These are phyloP conservation scores for Cyphomyrus plagiostoma DNA, from an alignment of 2,113 vertebrate species.

Conservation along the genomic window DNA sequence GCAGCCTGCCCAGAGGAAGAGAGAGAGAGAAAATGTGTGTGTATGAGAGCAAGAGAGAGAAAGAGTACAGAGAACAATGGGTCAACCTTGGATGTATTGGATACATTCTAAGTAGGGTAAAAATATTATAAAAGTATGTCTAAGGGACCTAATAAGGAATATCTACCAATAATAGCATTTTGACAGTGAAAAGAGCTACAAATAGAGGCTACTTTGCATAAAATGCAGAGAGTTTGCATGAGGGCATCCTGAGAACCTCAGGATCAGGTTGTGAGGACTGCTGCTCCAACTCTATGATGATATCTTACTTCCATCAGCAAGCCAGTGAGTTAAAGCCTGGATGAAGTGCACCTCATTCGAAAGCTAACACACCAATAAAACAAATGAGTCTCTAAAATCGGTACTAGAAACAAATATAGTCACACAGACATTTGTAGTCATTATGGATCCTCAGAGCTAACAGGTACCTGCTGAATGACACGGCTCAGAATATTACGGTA, in stretches of 20 bases:
- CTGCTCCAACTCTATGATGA: not conserved
- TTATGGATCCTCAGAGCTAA: not conserved
- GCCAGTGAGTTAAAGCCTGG: not conserved
- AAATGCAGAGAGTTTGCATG: not conserved
- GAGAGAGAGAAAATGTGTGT: not conserved
- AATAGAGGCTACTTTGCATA: not conserved
- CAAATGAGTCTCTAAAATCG: not conserved
- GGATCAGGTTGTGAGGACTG: not conserved
- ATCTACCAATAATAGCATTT: not conserved
- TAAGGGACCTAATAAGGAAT: not conserved
- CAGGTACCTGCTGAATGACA: not conserved
- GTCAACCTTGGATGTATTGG: not conserved
- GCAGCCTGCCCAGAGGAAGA: conserved; percentile 68
- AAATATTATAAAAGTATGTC: not conserved
- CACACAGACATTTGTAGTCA: not conserved
- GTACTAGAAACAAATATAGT: not conserved
- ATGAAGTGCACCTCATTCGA: not conserved
- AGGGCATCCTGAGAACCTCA: not conserved
- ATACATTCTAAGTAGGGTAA: not conserved
- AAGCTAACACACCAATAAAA: not conserved
- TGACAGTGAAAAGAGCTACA: not conserved
- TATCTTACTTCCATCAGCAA: not conserved
- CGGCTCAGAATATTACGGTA: not conserved
- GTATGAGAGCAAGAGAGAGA: not conserved
- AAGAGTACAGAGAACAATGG: not conserved